Base-by-base conservation (phyloP, 2,113 vertebrate genomes). In the Apaloderma vittatum region DNA sequence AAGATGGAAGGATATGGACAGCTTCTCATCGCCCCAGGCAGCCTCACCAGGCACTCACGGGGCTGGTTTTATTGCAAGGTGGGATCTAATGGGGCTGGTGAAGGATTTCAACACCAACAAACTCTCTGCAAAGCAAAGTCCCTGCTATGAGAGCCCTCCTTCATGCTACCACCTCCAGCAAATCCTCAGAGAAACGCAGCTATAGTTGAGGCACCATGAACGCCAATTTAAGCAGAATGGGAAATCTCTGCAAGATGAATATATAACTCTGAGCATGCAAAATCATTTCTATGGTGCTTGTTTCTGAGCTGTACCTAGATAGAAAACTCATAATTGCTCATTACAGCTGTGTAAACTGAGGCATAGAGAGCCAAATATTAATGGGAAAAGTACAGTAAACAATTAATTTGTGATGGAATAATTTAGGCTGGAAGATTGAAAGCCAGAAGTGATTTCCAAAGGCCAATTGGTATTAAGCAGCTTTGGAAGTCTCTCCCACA, bases 321-420 rank as follows among this genome's bases (percentile, higher is more conserved):
- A 66, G 68, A 29, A 62, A 91, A 40, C 27, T 63, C 77, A 21
- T 51, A 77, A 89, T 87, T 93, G 59, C 57, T 85, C 70, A 82
- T 81, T 81, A 81, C 61, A 96, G 89, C 73, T 94, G 61, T 58
- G 87, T 93, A 94, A 95, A 96, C 77, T 93, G 86, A 95, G 80
- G 87, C 88, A 91, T 1, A 70, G 48, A 83, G 36, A 63, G 68
- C 57, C 86, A 93, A 81, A 59, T 55, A 86, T 71, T 80, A 94
- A 95, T 36, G 34, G 80, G 82, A 62, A 23, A 78, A 91, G 61
- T 68, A 68, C 32, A 88, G 80, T 70, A 78, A 85, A 94, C 57
- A 84, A 94, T 72, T 84, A 73, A 70, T 63, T 74, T 62, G 22
- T 72, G 80, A 89, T 63, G 70, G 86, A 92, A 62, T 62, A 83